phyloP scores from a whole-genome alignment of 2,797 vertebrate species.

The Tapera naevia region DNA sequence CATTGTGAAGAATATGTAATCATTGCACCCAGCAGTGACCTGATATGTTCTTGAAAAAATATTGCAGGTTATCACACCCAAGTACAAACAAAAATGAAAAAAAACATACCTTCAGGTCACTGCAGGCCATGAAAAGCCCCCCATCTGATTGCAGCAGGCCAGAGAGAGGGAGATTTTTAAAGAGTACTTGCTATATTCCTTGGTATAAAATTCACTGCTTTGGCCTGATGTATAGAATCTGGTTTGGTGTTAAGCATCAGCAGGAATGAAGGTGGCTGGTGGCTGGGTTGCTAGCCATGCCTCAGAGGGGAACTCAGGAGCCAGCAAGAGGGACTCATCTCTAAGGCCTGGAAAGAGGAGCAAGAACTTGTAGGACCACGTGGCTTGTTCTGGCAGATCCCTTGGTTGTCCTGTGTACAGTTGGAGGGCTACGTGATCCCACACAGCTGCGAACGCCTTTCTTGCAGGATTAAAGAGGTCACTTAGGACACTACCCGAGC shows the following conservation, averaged over 20 bases:
- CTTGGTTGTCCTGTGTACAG: conserved; percentile 39
- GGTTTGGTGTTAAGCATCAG: background rate
- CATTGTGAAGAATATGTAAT: background rate
- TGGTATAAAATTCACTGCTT: background rate
- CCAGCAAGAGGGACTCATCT: background rate
- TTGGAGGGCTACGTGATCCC: conserved; percentile 66
- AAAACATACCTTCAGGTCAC: background rate
- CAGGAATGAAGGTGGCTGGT: background rate
- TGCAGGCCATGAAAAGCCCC: background rate
- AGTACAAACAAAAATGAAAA: background rate
- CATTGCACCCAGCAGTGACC: background rate
- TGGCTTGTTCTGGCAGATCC: conserved; percentile 19
- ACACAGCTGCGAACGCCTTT: conserved; percentile 68
- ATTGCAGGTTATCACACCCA: background rate
- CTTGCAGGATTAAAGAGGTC: conserved; percentile 68
- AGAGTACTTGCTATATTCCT: background rate
- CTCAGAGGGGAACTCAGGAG: background rate
- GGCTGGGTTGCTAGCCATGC: background rate
- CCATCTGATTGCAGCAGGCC: background rate
- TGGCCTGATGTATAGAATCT: background rate
- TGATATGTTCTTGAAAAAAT: background rate
- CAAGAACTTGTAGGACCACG: background rate
- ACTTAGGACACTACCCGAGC: conserved; percentile 55
- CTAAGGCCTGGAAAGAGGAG: background rate
- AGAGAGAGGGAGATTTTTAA: background rate